These are phyloP conservation scores for Tholera decimalis DNA, from an alignment of 2,888 invertebrate genomes.

Conservation along the genomic window DNA sequence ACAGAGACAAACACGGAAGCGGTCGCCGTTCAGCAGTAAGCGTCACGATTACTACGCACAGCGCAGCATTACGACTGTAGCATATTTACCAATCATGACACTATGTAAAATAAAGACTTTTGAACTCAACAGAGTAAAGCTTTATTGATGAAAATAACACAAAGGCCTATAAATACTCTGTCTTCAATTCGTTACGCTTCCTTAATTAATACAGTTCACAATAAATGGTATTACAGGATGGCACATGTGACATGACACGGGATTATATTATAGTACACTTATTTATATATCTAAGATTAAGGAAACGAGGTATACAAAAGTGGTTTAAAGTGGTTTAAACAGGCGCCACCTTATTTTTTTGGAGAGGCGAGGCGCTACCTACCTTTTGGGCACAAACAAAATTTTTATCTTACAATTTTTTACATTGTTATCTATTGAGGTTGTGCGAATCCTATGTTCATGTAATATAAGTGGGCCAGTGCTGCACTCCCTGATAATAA, in stretches of 20 bases:
- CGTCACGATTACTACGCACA: slow-evolving; percentile 74
- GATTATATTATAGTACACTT: background rate
- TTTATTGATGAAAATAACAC: too few relatives aligned
- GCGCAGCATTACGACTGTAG: slow-evolving; percentile 75
- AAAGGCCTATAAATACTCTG: too few relatives aligned
- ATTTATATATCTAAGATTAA: background rate
- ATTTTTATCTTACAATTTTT: slow-evolving; percentile 23
- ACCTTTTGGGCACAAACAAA: slow-evolving; percentile 22
- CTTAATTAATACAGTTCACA: slow-evolving; percentile 2
- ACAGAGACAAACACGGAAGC: slow-evolving; percentile 88
- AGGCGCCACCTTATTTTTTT: slow-evolving; percentile 10
- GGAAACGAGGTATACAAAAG: background rate
- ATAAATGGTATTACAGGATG: background rate
- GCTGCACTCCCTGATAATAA: slow-evolving; percentile 65
- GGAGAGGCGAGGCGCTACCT: slow-evolving; percentile 11
- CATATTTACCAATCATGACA: slow-evolving; percentile 73
- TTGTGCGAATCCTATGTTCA: slow-evolving; percentile 49
- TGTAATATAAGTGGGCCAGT: slow-evolving; percentile 66
- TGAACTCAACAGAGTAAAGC: background rate
- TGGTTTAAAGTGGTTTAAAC: background rate
- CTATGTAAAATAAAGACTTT: slow-evolving; percentile 21
- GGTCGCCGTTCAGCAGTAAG: slow-evolving; percentile 73
- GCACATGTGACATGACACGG: background rate
- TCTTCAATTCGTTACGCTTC: too few relatives aligned
- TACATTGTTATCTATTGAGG: slow-evolving; percentile 46